Conservation (phyloP, 2,888 invertebrate species). For the Microdon myrmicae region DNA sequence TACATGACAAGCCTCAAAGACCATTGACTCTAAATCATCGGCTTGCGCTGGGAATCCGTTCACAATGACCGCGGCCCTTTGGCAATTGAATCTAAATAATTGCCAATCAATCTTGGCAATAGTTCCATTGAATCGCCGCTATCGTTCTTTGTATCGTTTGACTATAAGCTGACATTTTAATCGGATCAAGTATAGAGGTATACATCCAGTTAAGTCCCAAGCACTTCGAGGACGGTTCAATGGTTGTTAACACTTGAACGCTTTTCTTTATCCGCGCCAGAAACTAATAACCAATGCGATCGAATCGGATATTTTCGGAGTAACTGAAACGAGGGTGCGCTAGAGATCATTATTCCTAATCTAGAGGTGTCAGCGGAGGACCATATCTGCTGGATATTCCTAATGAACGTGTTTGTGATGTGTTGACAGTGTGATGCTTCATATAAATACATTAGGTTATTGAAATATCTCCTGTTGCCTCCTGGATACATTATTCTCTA, state of each 20-base stretch:
- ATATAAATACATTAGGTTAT: slow-evolving; percentile 41
- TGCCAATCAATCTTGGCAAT: slow-evolving; percentile 18
- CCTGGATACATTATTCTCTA: slow-evolving; percentile 42
- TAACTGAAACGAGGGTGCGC: slow-evolving; percentile 25
- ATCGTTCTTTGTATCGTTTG: slow-evolving; percentile 6
- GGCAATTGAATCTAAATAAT: slow-evolving; percentile 20
- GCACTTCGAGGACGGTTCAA: slow-evolving; percentile 1
- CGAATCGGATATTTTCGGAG: slow-evolving; percentile 22
- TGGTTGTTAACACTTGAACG: slow-evolving; percentile 20
- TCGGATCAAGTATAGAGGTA: slow-evolving; percentile 16
- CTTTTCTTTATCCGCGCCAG: slow-evolving; percentile 9
- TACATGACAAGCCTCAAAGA: no score
- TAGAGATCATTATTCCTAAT: slow-evolving; percentile 8
- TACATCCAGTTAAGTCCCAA: slow-evolving; percentile 3
- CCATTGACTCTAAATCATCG: no score
- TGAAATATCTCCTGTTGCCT: slow-evolving; percentile 7
- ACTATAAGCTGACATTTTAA: slow-evolving; percentile 23
- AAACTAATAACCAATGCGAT: slow-evolving; percentile 7
- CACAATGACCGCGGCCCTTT: background rate
- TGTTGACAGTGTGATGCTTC: slow-evolving; percentile 43
- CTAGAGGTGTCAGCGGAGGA: slow-evolving; percentile 14
- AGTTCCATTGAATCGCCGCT: slow-evolving; percentile 17
- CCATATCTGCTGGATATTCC: slow-evolving; percentile 4
- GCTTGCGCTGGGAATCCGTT: no score
- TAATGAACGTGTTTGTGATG: slow-evolving; percentile 8